Base-by-base conservation (phyloP, 1,140 invertebrate species). In the Gerris buenoi region DNA sequence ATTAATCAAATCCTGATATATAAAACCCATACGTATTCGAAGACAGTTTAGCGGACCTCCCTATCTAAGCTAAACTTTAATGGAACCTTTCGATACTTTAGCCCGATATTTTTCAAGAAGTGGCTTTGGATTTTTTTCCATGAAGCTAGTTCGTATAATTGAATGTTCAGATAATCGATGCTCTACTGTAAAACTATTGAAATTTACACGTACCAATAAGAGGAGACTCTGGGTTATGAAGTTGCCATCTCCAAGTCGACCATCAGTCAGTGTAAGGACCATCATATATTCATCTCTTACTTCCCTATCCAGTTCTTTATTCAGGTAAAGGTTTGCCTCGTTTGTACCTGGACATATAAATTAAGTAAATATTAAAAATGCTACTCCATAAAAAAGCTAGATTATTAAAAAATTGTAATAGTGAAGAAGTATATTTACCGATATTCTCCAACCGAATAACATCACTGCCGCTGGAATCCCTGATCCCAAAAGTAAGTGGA, bases 181-280 rank as follows among this genome's bases (percentile, higher is more conserved):
- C n/a, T n/a, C n/a, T n/a, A n/a, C 33, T 46, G 5, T 46, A 46
- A 46, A 46, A 46, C 5, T 10, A 46, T 10, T 46, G 33, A 46
- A 46, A 18, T 46, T 10, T 10, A 46, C 18, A 46, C 33, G 5
- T 46, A 46, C 33, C 62, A 94, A 79, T 18, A 95, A 77, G 65
- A 95, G 78, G 65, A 95, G 83, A 73, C 90, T 92, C 79, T 95
- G 92, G 2, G 90, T 93, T 67, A 96, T 88, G 78, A 86, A 94
- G 75, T 92, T 92, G 62, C 89, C 89, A 61, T 91, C 88, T 1
- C 88, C 89, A 26, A 93, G 81, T 73, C 88, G 85, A 61, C 90
- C 90, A 76, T 96, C 93, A 0, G 91, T 95, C 68, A 96, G 77
- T 1, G 92, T 95, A 70, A 96, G 78, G 33, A 95, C 87, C 70